These are phyloP conservation scores for Cosmia trapezina DNA, from an alignment of 2,888 invertebrate genomes.

Conservation along the genomic window DNA sequence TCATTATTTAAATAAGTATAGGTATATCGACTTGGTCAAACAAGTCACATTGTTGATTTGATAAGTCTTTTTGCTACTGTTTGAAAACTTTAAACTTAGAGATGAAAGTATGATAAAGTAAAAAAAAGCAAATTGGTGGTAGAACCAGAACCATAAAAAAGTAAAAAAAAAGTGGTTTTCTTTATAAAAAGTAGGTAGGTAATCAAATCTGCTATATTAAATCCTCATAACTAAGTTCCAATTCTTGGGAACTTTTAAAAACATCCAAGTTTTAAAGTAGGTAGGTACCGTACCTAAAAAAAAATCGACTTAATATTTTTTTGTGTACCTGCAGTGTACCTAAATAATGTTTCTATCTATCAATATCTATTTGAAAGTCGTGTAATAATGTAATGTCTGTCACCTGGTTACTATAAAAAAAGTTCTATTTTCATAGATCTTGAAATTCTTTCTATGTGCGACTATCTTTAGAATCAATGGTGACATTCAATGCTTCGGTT, in stretches of 20 bases:
- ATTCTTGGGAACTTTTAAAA: conserved; percentile 1
- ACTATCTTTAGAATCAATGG: conserved; percentile 46
- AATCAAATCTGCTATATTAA: conserved; percentile 19
- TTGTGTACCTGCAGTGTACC: not conserved
- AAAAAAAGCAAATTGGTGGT: not conserved
- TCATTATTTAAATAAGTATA: not conserved
- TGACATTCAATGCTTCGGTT: conserved; percentile 6
- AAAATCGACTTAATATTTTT: not conserved
- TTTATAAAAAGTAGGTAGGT: conserved; percentile 2
- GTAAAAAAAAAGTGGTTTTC: not conserved
- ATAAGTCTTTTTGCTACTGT: not conserved
- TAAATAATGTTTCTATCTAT: conserved; percentile 5
- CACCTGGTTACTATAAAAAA: conserved; percentile 14
- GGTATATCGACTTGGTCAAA: not conserved
- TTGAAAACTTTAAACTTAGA: not conserved
- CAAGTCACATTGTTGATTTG: not conserved
- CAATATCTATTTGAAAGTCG: conserved; percentile 12
- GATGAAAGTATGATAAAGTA: not conserved
- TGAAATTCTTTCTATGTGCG: conserved; percentile 29
- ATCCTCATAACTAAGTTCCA: conserved; percentile 10
- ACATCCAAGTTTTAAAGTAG: not conserved
- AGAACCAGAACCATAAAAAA: not conserved
- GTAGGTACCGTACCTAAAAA: not conserved
- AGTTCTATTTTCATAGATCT: conserved; percentile 39
- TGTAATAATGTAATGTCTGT: conserved; percentile 21